Conservation (phyloP, 2,888 invertebrate genomes). For the Melikaiella ostensackeni region DNA sequence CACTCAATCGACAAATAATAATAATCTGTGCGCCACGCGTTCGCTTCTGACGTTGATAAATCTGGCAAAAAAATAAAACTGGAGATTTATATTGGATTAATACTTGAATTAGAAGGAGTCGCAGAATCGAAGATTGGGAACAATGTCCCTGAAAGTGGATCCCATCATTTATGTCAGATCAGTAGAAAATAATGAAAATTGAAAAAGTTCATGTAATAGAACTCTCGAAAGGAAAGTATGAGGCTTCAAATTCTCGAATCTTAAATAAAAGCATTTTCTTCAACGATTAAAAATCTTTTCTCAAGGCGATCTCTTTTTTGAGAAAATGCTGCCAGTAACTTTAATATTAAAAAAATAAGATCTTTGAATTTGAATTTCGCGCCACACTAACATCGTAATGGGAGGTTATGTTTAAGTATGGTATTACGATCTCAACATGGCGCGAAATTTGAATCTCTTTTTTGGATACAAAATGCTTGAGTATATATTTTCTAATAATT, state of each 20-base stretch:
- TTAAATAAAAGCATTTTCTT: too few relatives aligned
- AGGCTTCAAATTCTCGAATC: not conserved
- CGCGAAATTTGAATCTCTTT: too few relatives aligned
- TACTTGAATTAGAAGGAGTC: not conserved
- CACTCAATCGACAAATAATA: slow-evolving; percentile 7
- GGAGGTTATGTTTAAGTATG: not conserved
- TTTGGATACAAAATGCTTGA: too few relatives aligned
- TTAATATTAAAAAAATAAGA: not conserved
- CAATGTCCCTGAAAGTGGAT: not conserved
- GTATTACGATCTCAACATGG: too few relatives aligned
- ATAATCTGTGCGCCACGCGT: not conserved
- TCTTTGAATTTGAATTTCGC: not conserved
- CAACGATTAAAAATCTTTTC: too few relatives aligned
- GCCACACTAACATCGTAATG: not conserved
- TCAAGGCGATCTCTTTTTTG: too few relatives aligned
- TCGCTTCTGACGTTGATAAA: slow-evolving; percentile 14
- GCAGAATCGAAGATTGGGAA: not conserved
- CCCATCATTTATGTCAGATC: not conserved
- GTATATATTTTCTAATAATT: not conserved
- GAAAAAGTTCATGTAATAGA: not conserved
- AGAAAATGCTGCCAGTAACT: not conserved
- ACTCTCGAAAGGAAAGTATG: not conserved
- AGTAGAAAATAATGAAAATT: not conserved
- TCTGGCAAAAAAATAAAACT: slow-evolving; percentile 3
- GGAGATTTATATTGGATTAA: not conserved